A percentile compares a stretch with the other conserved stretches of the same genome.
phyloP scores from a whole-genome alignment of 2,888 invertebrate species.

The Alviniconcha strummeri region DNA sequence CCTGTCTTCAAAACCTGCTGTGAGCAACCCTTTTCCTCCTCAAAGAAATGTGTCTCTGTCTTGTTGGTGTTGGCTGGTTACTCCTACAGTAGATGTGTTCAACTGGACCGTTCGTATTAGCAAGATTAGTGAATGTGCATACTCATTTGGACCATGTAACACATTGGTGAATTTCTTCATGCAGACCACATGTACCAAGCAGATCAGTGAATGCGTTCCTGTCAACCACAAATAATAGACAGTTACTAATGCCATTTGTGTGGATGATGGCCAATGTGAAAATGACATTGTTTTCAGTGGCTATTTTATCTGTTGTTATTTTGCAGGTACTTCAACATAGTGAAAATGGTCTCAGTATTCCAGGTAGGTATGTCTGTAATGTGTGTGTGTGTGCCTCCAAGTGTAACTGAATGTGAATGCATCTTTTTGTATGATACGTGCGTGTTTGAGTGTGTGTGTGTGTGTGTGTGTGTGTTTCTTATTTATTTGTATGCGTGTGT shows the following conservation, averaged over 20 bases:
- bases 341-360: slow-evolving; percentile 85
- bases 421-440: background rate
- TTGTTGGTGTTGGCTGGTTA: background rate
- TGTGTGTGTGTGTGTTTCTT: slow-evolving; percentile 1
- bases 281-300: too few species aligned
- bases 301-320: slow-evolving; percentile 1
- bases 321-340: slow-evolving; percentile 81
- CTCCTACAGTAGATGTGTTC: too few species aligned
- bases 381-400: background rate
- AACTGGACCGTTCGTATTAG: too few species aligned
- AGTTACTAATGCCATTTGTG: too few species aligned
- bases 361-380: slow-evolving; percentile 49
- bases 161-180: too few species aligned
- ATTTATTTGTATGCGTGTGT: background rate
- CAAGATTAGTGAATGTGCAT: too few species aligned
- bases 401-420: slow-evolving; percentile 28
- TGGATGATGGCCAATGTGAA: too few species aligned
- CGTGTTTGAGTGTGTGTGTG: slow-evolving; percentile 11
- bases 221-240: too few species aligned
- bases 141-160: too few species aligned
- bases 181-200: too few species aligned
- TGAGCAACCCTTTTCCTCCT: slow-evolving; percentile 74
- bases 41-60: background rate
- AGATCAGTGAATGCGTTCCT: too few species aligned
- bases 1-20: slow-evolving; percentile 93